Percentiles rank a stretch among this genome's conserved stretches.
These are phyloP conservation scores for Brachyhypopomus occidentalis DNA, from an alignment of 2,113 vertebrate species.

Conservation along the genomic window DNA sequence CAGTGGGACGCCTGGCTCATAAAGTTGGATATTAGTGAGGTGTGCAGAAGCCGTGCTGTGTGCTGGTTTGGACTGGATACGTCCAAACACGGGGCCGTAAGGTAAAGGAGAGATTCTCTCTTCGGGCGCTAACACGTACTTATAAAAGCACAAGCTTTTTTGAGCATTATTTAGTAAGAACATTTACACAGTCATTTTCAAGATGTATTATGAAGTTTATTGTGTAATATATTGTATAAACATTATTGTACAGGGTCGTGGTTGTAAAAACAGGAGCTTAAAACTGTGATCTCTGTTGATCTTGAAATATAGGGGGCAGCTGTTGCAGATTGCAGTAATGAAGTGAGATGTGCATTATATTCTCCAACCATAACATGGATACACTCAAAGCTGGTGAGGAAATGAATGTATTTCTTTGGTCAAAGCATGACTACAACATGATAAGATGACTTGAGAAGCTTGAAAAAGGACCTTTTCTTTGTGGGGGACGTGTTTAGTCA, in stretches of 20 bases:
- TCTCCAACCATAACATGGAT: not conserved
- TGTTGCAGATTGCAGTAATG: not conserved
- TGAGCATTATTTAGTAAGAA: not conserved
- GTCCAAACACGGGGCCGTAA: slow-evolving; percentile 52
- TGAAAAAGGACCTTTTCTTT: not conserved
- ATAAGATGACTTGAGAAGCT: slow-evolving; percentile 40
- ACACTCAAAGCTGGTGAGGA: slow-evolving; percentile 1
- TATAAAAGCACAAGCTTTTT: not conserved
- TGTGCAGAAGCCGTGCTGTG: slow-evolving; percentile 44
- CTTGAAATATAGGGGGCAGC: not conserved
- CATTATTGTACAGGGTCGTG: not conserved
- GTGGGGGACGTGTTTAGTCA: slow-evolving; percentile 30
- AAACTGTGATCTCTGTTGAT: not conserved
- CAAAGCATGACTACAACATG: slow-evolving; percentile 31
- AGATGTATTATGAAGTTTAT: not conserved
- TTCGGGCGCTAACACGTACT: slow-evolving; percentile 57
- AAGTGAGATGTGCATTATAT: slow-evolving; percentile 1
- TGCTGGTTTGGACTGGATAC: slow-evolving; percentile 13
- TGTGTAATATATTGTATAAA: not conserved
- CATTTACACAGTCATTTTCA: not conserved
- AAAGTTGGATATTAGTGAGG: slow-evolving; percentile 50
- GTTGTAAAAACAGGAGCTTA: not conserved
- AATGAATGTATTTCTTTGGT: not conserved
- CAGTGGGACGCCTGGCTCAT: slow-evolving; percentile 33
- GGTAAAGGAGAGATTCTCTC: slow-evolving; percentile 68